Evolutionary conservation across 1,140 invertebrate genomes (phyloP), one percentile per base, ranked within the genome.

Genomic region (Drosophila kohkoa): DNA sequence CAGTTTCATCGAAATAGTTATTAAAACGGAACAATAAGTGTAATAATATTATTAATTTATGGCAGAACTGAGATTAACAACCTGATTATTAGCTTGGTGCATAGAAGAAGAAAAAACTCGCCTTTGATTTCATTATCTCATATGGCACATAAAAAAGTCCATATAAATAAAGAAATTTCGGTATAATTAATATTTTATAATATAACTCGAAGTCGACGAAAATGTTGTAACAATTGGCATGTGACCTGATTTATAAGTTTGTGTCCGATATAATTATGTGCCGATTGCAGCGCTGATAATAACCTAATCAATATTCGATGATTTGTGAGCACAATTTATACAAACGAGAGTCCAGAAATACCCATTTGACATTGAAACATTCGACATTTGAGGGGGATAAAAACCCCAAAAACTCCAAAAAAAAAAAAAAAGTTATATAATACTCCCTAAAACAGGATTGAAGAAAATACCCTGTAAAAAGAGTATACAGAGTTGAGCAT

Each of bases 181-280:
- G 15, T 10, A 28, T 64, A n/a, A 20, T 45, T 28, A 2, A 32
- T 32, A 13, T 63, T 41, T 51, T 35, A n/a, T n/a, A 41, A 43
- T 62, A 13, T 20, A 48, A 25, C 4, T 7, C 0, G 32, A 8
- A 25, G 1, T 10, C 15, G 10, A 32, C 16, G 11, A 28, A 28
- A 58, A 51, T 35, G 49, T 28, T 65, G 52, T 48, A 66, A 46
- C 25, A 48, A 32, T 13, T 70, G 79, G 69, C 75, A 82, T 86
- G 82, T 88, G 83, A 82, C 66, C 66, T 68, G 62, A 79, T 68
- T 76, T 77, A 82, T 57, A 64, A 55, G 32, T 63, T 73, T 70
- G 41, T 60, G 35, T 43, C 5, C 52, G 54, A 71, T 51, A 52
- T 75, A 78, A 74, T 80, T 75, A 76, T 87, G 75, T 71, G 62